phyloP scores from a whole-genome alignment of 2,113 vertebrate genomes.

The Takifugu bimaculatus region DNA sequence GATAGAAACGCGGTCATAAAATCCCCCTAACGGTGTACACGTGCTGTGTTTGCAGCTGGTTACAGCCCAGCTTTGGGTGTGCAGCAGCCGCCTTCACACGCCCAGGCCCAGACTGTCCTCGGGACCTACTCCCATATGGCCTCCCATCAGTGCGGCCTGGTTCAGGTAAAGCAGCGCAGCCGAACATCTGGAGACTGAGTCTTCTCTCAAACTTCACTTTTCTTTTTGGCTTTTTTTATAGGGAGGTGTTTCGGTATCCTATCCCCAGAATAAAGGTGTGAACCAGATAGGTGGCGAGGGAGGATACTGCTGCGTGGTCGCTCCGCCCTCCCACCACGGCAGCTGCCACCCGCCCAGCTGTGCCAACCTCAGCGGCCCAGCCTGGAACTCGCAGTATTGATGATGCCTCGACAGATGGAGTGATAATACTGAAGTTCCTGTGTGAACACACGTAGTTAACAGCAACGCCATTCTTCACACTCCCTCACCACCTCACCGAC shows the following conservation, averaged over 20 bases:
- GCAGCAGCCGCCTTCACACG: constrained; percentile 77
- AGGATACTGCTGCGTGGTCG: constrained; percentile 87
- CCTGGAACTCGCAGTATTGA: constrained; percentile 89
- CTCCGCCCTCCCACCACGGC: constrained; percentile 73
- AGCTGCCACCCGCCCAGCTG: constrained; percentile 83
- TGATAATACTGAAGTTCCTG: constrained; percentile 30
- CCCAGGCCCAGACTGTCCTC: constrained; percentile 82
- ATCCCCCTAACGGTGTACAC: background rate
- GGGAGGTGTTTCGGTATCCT: constrained; percentile 74
- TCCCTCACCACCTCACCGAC: constrained; percentile 8
- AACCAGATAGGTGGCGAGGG: constrained; percentile 81
- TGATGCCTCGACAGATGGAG: constrained; percentile 17
- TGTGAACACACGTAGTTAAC: constrained; percentile 30
- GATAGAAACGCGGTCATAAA: background rate
- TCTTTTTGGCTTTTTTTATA: constrained; percentile 22
- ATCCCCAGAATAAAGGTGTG: constrained; percentile 85
- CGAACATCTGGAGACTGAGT: constrained; percentile 8
- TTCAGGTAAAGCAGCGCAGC: constrained; percentile 58
- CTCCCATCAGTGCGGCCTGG: constrained; percentile 78
- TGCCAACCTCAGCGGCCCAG: constrained; percentile 74
- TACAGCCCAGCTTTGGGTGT: constrained; percentile 81
- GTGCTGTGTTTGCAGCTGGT: constrained; percentile 64
- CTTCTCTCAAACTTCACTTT: constrained; percentile 1
- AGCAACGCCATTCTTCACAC: constrained; percentile 24
- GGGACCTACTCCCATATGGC: constrained; percentile 85